A percentile compares a stretch with the other conserved stretches of the same genome.
Conservation (phyloP, 2,888 invertebrate species). For the Subacronicta megacephala region DNA sequence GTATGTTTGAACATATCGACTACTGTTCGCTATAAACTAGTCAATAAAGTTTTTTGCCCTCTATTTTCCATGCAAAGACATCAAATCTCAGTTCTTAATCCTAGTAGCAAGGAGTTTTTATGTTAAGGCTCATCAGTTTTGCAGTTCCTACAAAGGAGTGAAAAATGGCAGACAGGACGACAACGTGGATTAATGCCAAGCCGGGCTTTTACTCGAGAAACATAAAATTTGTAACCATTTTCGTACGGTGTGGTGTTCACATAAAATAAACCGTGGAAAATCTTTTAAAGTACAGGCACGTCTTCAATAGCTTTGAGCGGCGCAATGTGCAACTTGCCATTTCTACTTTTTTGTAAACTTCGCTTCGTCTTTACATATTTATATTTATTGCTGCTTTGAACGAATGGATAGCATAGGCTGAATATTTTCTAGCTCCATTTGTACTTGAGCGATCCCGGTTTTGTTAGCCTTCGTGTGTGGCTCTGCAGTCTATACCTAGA, state of each 20-base stretch:
- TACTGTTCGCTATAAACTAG: constrained; percentile 27
- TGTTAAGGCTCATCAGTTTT: constrained; percentile 3
- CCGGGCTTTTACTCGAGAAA: constrained; percentile 32
- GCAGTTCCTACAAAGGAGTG: constrained; percentile 16
- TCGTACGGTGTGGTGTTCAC: constrained; percentile 43
- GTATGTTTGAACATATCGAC: constrained; percentile 31
- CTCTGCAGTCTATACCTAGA: too few species aligned
- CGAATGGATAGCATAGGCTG: constrained; percentile 1
- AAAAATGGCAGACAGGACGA: constrained; percentile 39
- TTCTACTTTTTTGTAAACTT: constrained; percentile 23
- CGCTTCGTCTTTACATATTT: constrained; percentile 16
- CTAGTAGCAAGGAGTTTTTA: constrained; percentile 15
- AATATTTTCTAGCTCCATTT: not conserved
- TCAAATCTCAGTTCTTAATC: constrained; percentile 6
- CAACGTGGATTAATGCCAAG: constrained; percentile 34
- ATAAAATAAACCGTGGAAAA: constrained; percentile 39
- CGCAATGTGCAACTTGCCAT: constrained; percentile 9
- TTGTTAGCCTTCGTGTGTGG: not conserved
- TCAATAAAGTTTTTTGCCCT: constrained; percentile 34
- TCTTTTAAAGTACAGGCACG: constrained; percentile 21
- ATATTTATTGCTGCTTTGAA: constrained; percentile 14
- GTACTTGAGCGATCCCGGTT: not conserved
- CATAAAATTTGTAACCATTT: constrained; percentile 51
- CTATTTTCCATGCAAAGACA: constrained; percentile 16
- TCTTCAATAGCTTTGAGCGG: constrained; percentile 22